Percentiles rank a stretch among this genome's conserved stretches.
Evolutionary conservation across 1,140 invertebrate genomes (phyloP).

Genomic region (Eupristina koningsbergeri): DNA sequence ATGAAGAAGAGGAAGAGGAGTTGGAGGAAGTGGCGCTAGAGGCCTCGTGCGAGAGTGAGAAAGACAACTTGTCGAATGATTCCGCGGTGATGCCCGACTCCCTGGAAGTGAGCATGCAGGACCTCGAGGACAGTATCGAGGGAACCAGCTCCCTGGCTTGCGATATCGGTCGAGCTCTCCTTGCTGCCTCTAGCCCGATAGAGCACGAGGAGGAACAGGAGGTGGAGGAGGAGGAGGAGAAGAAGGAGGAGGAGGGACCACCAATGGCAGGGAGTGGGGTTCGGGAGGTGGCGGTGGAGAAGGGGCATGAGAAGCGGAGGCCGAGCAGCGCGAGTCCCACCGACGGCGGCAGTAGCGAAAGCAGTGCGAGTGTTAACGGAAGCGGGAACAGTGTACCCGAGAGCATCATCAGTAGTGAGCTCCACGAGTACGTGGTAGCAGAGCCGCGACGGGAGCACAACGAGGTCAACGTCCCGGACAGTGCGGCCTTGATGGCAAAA

Average conservation of each 20-base stretch:
- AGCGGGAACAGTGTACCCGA: constrained; percentile 10
- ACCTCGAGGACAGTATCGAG: constrained; percentile 47
- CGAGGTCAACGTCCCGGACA: constrained; percentile 1
- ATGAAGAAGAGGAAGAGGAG: constrained; percentile 11
- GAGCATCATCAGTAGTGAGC: constrained; percentile 66
- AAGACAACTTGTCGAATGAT: constrained; percentile 49
- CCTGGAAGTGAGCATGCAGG: constrained; percentile 59
- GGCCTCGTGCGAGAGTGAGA: constrained; percentile 12
- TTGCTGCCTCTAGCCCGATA: constrained; percentile 16
- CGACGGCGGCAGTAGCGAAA: constrained; percentile 24
- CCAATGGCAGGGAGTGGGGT: too few species aligned
- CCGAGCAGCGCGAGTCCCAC: neutral
- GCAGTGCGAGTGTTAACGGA: constrained; percentile 1
- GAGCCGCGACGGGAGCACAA: constrained; percentile 27
- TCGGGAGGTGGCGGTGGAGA: neutral
- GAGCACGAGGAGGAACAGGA: constrained; percentile 1
- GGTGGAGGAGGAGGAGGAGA: neutral
- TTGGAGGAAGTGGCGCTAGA: constrained; percentile 22
- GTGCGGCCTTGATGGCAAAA: constrained; percentile 40
- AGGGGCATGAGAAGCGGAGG: constrained; percentile 28
- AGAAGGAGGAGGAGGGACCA: too few species aligned
- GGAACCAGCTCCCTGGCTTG: neutral
- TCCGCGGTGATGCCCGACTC: constrained; percentile 66
- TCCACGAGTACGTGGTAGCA: constrained; percentile 64
- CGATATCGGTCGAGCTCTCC: constrained; percentile 30